Evolutionary conservation across 2,113 vertebrate species (phyloP).

Genomic region (Python bivittatus): DNA sequence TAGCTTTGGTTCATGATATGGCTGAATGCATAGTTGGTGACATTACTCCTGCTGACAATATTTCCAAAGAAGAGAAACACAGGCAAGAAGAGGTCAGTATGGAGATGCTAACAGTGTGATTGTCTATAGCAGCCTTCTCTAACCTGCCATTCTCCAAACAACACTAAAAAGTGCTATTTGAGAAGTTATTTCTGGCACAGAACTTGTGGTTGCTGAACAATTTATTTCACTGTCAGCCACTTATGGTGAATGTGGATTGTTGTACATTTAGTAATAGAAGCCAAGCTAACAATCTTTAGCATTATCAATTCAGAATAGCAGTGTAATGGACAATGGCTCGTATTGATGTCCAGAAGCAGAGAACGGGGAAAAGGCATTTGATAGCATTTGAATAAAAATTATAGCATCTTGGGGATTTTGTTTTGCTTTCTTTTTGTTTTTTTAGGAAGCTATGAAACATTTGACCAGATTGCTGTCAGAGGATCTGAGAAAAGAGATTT

Average conservation of each 20-base stretch:
- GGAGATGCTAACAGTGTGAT: neutral
- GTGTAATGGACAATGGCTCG: neutral
- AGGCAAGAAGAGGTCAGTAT: constrained; percentile 85
- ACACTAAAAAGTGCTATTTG: neutral
- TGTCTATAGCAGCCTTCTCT: neutral
- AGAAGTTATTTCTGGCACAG: neutral
- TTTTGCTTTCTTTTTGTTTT: constrained; percentile 45
- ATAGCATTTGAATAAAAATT: constrained; percentile 9
- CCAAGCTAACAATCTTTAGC: neutral
- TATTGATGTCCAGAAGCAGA: neutral
- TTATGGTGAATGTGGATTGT: neutral
- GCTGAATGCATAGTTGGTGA: constrained; percentile 98
- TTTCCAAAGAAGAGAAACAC: constrained; percentile 95
- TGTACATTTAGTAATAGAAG: neutral
- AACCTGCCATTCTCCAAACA: neutral
- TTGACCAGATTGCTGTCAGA: constrained; percentile 84
- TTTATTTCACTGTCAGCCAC: neutral
- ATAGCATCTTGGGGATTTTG: neutral
- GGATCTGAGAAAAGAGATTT: constrained; percentile 85
- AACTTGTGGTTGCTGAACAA: neutral
- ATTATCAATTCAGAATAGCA: fast-evolving
- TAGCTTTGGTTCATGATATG: constrained; percentile 96
- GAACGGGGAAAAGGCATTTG: neutral
- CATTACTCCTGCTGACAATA: constrained; percentile 93
- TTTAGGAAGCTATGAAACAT: constrained; percentile 89